These are phyloP conservation scores for Stenodema calcarata DNA, from an alignment of 2,888 invertebrate species.

Conservation along the genomic window DNA sequence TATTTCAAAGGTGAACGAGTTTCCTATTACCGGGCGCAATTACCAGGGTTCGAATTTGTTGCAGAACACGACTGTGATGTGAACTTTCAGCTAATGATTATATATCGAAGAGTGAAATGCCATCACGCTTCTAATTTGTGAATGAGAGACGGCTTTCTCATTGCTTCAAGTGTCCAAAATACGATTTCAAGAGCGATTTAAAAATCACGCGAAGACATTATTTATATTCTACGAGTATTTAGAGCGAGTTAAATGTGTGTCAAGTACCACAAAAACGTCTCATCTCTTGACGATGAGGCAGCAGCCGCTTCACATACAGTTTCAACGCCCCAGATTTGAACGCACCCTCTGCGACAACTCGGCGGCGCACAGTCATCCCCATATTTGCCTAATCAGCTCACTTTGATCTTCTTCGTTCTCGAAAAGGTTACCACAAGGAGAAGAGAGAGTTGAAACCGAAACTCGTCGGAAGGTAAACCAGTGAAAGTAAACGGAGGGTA, in stretches of 20 bases:
- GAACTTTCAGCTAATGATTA: too few relatives aligned
- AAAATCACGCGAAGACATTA: too few relatives aligned
- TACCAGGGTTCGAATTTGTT: too few relatives aligned
- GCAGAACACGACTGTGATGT: too few relatives aligned
- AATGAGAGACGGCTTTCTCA: too few relatives aligned
- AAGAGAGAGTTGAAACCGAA: not conserved
- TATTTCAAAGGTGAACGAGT: too few relatives aligned
- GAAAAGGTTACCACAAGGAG: not conserved
- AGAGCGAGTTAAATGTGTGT: not conserved
- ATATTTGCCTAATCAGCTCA: not conserved
- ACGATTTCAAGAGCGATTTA: too few relatives aligned
- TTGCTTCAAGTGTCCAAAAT: too few relatives aligned
- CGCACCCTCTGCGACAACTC: not conserved
- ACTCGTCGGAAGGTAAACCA: not conserved
- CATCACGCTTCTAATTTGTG: too few relatives aligned
- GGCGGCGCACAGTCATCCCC: not conserved
- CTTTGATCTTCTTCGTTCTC: not conserved
- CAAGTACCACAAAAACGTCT: not conserved
- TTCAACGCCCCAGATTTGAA: not conserved
- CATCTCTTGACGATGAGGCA: not conserved
- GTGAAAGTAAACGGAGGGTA: not conserved
- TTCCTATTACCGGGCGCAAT: too few relatives aligned
- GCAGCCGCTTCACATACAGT: not conserved
- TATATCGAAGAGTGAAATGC: too few relatives aligned
- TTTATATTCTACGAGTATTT: too few relatives aligned